These are phyloP conservation scores for Orientallactaga bullata DNA, from an alignment of 2,113 vertebrate species.

Conservation along the genomic window DNA sequence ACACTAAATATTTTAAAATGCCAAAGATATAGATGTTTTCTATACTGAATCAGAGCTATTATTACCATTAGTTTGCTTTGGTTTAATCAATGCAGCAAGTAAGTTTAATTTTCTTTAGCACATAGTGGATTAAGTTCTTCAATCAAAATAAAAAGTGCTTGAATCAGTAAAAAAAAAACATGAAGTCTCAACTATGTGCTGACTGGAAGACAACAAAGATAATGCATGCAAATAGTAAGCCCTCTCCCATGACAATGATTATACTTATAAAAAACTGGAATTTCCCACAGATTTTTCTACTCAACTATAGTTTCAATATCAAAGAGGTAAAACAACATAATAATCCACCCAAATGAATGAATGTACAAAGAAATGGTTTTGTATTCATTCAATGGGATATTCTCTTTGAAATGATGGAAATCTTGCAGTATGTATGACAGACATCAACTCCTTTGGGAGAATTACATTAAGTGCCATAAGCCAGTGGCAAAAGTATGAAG, in stretches of 20 bases:
- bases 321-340: neutral
- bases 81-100: too few species aligned
- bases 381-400: neutral
- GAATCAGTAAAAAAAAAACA: neutral
- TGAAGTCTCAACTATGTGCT: neutral
- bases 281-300: neutral
- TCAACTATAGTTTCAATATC: neutral
- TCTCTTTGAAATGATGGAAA: neutral
- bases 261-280: neutral
- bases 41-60: neutral
- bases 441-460: neutral
- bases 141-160: neutral
- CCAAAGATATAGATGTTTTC: neutral
- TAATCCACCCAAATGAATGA: neutral
- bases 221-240: neutral
- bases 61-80: neutral
- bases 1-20: neutral
- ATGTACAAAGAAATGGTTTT: neutral
- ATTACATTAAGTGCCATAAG: neutral
- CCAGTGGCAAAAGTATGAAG: neutral
- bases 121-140: neutral
- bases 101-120: neutral
- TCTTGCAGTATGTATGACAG: neutral
- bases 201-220: neutral
- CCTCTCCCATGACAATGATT: rapidly evolving